Evolutionary conservation across 2,888 invertebrate genomes (phyloP).

Genomic region (Parnassius smintheus): DNA sequence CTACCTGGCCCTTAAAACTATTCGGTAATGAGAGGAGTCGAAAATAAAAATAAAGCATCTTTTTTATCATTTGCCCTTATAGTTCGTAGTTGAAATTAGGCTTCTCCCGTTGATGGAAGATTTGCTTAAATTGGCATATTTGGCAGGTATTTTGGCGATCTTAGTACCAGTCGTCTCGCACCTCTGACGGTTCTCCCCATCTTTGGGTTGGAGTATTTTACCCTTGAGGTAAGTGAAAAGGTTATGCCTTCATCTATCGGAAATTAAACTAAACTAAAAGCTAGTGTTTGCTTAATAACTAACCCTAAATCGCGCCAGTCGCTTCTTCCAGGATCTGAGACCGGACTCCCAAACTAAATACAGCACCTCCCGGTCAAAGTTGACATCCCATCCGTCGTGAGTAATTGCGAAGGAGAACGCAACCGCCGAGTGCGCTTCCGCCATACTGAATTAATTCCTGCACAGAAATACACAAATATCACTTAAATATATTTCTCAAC

Average conservation of each 20-base stretch:
- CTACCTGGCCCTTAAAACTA: too few species aligned
- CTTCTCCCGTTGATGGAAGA: too few species aligned
- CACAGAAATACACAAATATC: background rate
- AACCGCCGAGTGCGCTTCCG: slow-evolving; percentile 98
- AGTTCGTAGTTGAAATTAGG: too few species aligned
- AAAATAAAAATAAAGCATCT: too few species aligned
- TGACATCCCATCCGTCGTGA: slow-evolving; percentile 98
- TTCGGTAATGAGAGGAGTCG: too few species aligned
- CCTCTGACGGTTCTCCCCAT: background rate
- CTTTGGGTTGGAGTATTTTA: background rate
- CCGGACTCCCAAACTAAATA: slow-evolving; percentile 97
- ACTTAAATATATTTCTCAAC: too few species aligned
- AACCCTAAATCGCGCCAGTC: slow-evolving; percentile 94
- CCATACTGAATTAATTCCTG: slow-evolving; percentile 83
- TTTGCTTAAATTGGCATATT: too few species aligned
- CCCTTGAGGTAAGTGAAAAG: too few species aligned
- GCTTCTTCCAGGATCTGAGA: slow-evolving; percentile 96
- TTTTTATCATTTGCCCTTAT: too few species aligned
- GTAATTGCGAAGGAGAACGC: slow-evolving; percentile 98
- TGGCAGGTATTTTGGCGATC: too few species aligned
- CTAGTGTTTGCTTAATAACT: slow-evolving; percentile 43
- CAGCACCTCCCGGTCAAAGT: slow-evolving; percentile 98
- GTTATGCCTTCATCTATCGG: too few species aligned
- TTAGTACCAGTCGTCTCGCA: too few species aligned
- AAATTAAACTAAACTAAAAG: background rate